Evolutionary conservation across 2,888 invertebrate genomes (phyloP), one percentile per base, ranked within the genome.

Genomic region (Thera obeliscata): DNA sequence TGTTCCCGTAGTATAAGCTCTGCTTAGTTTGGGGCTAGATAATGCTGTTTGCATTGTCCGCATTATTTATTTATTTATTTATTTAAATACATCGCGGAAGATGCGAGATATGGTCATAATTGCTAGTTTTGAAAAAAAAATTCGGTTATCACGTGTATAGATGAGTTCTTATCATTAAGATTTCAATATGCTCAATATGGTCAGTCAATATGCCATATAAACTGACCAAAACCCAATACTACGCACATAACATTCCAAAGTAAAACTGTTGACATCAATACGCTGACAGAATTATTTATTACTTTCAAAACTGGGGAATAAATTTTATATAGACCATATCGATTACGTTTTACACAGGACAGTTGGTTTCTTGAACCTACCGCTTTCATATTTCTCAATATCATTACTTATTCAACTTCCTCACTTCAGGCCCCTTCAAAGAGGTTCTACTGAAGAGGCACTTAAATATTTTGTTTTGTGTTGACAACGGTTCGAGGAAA

Each of bases 381-480:
- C 43, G 54, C 59, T 56, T 22, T 56, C 60, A 61, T 61, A 48
- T 64, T 64, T 48, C 57, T 64, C 48, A 68, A 64, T 57, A 41
- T 46, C 56, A 64, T 68, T 54, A 64, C 36, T 64, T 67, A 67
- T 67, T 61, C 67, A 64, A 56, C 38, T 57, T 55, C 56, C 64
- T 56, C 54, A 57, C 64, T 67, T 48, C 61, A 41, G 57, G 41
- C 36, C 60, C 50, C 48, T 61, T 46, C 36, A 36, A 56, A 52
- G 56, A 61, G 33, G 41, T 38, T 55, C 7, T 36, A 52, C 52
- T 59, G 50, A 65, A 60, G 41, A 54, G 46, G 12, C 35, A 35
- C 49, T 56, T 60, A 12, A 56, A 43, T 65, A 65, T 56, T 60
- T 60, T 12, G 41, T 60, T 22, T 64, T 46, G 54, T 22, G 58